Evolutionary conservation across 2,888 invertebrate species (phyloP).

Genomic region (Ptychoptera albimana): DNA sequence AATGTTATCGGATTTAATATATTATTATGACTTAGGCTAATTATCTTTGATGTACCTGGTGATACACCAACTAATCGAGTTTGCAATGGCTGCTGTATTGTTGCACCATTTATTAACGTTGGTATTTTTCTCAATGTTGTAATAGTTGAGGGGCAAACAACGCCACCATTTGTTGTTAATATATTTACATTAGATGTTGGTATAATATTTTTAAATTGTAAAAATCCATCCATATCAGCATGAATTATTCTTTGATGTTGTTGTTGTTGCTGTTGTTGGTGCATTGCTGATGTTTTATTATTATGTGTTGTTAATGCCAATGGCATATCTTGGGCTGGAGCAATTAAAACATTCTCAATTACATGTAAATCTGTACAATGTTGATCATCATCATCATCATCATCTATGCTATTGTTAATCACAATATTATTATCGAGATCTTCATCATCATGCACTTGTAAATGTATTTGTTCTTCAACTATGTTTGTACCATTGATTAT

Average conservation of each 20-base stretch:
- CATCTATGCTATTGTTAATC: too few relatives aligned
- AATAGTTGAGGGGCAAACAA: too few relatives aligned
- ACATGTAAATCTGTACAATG: too few relatives aligned
- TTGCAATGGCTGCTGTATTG: slow-evolving; percentile 7
- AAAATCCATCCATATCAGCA: slow-evolving; percentile 43
- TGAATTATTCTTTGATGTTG: slow-evolving; percentile 28
- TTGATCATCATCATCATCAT: too few relatives aligned
- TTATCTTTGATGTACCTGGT: slow-evolving; percentile 6
- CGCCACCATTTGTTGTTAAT: slow-evolving; percentile 15
- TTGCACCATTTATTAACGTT: slow-evolving; percentile 13
- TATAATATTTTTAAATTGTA: slow-evolving; percentile 37
- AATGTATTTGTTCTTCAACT: slow-evolving; percentile 20
- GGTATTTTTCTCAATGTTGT: slow-evolving; percentile 7
- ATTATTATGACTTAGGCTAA: not conserved
- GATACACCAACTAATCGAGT: slow-evolving; percentile 3
- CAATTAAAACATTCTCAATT: not conserved
- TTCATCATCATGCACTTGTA: slow-evolving; percentile 15
- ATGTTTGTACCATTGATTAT: slow-evolving; percentile 15
- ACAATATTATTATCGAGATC: too few relatives aligned
- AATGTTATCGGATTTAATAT: not conserved
- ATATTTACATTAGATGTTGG: slow-evolving; percentile 14
- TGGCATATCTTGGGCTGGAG: slow-evolving; percentile 22
- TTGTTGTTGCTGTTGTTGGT: slow-evolving; percentile 30
- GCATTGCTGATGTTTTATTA: slow-evolving; percentile 23
- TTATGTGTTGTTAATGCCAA: slow-evolving; percentile 22